phyloP scores from a whole-genome alignment of 2,113 vertebrate genomes.

The Epinephelus moara region DNA sequence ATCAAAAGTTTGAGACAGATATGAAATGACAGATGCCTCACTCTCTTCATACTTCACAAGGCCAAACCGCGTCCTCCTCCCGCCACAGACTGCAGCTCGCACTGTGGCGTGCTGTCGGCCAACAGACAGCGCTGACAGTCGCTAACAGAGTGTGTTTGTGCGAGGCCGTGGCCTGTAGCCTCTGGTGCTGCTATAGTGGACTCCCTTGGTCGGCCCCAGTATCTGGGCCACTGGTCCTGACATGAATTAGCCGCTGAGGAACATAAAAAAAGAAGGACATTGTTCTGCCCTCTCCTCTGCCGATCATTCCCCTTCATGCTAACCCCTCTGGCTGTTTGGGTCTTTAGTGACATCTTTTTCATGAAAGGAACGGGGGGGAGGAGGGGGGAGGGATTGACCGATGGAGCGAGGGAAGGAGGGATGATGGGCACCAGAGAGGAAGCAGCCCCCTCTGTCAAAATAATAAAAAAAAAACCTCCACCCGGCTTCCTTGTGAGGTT shows the following conservation, averaged over 20 bases:
- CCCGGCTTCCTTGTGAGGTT: slow-evolving; percentile 21
- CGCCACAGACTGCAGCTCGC: not conserved
- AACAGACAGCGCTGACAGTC: not conserved
- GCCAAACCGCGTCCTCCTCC: not conserved
- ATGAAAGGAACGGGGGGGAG: slow-evolving; percentile 28
- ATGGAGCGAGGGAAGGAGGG: slow-evolving; percentile 12
- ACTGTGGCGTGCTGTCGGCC: not conserved
- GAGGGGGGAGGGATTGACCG: not conserved
- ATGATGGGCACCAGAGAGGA: slow-evolving; percentile 20
- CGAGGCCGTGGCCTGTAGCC: slow-evolving; percentile 47
- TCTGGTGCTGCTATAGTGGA: slow-evolving; percentile 53
- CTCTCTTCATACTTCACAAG: not conserved
- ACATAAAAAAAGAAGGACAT: slow-evolving; percentile 38
- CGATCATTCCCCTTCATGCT: slow-evolving; percentile 40
- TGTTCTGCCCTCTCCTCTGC: slow-evolving; percentile 46
- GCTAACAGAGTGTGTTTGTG: not conserved
- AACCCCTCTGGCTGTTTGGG: slow-evolving; percentile 63
- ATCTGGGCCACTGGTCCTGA: slow-evolving; percentile 77
- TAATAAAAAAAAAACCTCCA: not conserved
- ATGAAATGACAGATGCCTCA: not conserved
- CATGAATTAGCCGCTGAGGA: slow-evolving; percentile 52
- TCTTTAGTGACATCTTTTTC: slow-evolving; percentile 61
- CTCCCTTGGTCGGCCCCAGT: slow-evolving; percentile 29
- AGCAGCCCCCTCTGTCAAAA: slow-evolving; percentile 6
- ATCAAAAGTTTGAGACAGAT: not conserved